A percentile compares a stretch with the other conserved stretches of the same genome.
These are phyloP conservation scores for Lichenostomus cassidix DNA, from an alignment of 2,113 vertebrate species.

Conservation along the genomic window DNA sequence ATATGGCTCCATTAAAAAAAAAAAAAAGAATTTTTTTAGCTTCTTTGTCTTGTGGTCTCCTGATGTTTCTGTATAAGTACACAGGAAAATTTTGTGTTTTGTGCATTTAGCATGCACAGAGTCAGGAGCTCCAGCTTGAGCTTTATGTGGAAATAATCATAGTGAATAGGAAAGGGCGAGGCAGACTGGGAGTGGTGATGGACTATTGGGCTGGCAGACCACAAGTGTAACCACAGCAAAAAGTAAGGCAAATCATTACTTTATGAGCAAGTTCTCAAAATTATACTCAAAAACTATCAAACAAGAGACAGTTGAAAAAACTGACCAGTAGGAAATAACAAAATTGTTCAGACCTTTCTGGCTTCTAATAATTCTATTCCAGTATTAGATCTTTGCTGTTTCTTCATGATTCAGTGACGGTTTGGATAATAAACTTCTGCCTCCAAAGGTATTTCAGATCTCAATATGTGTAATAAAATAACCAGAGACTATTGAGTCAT, in stretches of 20 bases:
- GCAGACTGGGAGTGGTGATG: neutral
- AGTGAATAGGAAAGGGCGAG: neutral
- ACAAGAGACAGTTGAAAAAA: neutral
- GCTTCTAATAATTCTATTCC: neutral
- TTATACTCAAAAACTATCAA: neutral
- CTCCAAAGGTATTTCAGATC: neutral
- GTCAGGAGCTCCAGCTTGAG: neutral
- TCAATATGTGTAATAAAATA: neutral
- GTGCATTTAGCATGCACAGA: neutral
- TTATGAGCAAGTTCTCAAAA: neutral
- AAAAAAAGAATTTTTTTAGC: too few species aligned
- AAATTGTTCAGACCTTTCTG: neutral
- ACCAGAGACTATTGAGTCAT: neutral
- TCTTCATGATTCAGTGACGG: neutral
- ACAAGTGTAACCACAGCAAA: neutral
- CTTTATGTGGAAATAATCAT: neutral
- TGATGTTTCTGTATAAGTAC: neutral
- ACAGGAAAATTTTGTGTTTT: neutral
- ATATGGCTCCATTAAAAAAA: neutral
- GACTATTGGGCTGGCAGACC: neutral
- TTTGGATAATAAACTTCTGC: neutral
- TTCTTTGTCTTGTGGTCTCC: neutral
- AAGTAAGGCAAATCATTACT: neutral
- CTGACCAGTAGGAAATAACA: neutral
- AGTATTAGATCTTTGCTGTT: neutral